A percentile compares a stretch with the other conserved stretches of the same genome.
These are phyloP conservation scores for Macrophya annulata DNA, from an alignment of 2,888 invertebrate species.

Conservation along the genomic window DNA sequence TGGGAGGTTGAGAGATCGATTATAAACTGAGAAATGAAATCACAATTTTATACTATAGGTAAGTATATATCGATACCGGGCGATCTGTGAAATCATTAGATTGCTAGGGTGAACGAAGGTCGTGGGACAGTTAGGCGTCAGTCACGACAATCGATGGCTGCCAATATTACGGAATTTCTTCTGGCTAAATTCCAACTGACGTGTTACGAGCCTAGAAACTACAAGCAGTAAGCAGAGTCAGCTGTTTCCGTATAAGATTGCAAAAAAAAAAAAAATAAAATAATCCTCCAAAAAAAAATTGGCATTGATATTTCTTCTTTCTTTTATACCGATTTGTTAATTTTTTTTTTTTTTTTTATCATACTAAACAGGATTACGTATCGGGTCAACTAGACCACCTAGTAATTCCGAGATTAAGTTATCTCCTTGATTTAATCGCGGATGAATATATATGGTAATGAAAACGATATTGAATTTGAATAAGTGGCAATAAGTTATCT, in stretches of 20 bases:
- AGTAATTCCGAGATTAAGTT: background rate
- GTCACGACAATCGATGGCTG: slow-evolving; percentile 30
- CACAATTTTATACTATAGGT: background rate
- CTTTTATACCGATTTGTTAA: background rate
- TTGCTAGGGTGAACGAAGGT: slow-evolving; percentile 13
- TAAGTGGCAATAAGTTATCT: slow-evolving; percentile 3
- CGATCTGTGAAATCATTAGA: slow-evolving; percentile 1
- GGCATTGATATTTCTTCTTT: background rate
- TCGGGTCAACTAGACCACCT: background rate
- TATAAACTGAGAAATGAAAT: background rate
- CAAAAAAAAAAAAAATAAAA: background rate
- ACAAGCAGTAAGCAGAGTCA: slow-evolving; percentile 4
- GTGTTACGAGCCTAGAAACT: slow-evolving; percentile 43
- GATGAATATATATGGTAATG: slow-evolving; percentile 46
- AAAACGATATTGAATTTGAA: slow-evolving; percentile 25
- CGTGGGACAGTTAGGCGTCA: slow-evolving; percentile 36
- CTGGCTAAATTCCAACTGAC: slow-evolving; percentile 45
- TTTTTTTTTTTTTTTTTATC: background rate
- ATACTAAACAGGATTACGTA: background rate
- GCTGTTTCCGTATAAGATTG: slow-evolving; percentile 13
- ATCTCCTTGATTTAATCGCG: slow-evolving; percentile 3
- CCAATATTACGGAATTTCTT: slow-evolving; percentile 49
- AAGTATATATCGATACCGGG: background rate
- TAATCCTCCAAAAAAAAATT: background rate
- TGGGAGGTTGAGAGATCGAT: slow-evolving; percentile 16